Evolutionary conservation across 2,888 invertebrate species (phyloP).

Genomic region (Ditula angustiorana): DNA sequence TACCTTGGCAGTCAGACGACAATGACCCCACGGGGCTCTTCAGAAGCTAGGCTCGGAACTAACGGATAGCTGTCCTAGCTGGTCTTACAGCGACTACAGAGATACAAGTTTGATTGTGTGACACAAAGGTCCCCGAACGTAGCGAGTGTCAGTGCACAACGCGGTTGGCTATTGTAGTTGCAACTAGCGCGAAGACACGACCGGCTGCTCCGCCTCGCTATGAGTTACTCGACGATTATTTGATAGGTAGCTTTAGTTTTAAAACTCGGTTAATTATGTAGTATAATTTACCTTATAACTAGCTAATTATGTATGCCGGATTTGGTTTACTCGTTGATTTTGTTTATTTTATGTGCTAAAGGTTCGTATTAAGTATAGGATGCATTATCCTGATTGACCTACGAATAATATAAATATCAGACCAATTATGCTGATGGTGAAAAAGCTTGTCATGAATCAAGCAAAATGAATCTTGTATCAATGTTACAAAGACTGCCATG

Average conservation of each 20-base stretch:
- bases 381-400: no score
- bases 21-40: conserved; percentile 24
- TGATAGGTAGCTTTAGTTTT: neutral
- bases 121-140: neutral
- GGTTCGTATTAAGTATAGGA: no score
- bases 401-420: no score
- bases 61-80: conserved; percentile 3
- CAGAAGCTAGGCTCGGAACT: neutral
- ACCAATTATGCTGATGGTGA: no score
- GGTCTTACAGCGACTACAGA: conserved; percentile 8
- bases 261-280: conserved; percentile 18
- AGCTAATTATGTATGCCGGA: neutral
- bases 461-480: no score
- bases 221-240: conserved; percentile 15
- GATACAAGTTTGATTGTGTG: neutral
- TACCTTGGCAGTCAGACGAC: conserved; percentile 20
- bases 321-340: neutral
- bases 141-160: conserved; percentile 10
- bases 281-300: neutral
- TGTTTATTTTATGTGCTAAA: no score
- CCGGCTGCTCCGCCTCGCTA: conserved; percentile 13
- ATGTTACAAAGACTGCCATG: no score
- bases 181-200: neutral
- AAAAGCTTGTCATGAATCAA: no score
- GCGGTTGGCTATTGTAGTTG: conserved; percentile 2